These are phyloP conservation scores for Onychomys leucogaster DNA, from an alignment of 2,797 vertebrate genomes.

Conservation along the genomic window DNA sequence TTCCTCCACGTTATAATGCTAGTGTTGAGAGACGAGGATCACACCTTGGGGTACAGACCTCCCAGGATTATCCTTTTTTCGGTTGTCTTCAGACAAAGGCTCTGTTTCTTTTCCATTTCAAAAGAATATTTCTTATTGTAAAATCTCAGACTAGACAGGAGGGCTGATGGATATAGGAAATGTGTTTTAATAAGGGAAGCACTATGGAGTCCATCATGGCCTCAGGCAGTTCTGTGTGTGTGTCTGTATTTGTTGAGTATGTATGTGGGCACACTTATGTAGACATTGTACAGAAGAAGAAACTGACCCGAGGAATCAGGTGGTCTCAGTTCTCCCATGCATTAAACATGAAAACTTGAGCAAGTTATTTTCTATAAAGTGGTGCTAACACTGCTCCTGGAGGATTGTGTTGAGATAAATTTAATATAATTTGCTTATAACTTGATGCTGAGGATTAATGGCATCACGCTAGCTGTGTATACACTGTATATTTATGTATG, in stretches of 20 bases:
- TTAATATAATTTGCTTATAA: neutral
- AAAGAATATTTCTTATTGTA: constrained; percentile 74
- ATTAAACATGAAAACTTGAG: neutral
- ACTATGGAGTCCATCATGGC: neutral
- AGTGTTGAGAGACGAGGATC: constrained; percentile 69
- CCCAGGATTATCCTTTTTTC: constrained; percentile 52
- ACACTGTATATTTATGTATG: neutral
- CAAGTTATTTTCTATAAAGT: constrained; percentile 15
- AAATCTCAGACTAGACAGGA: constrained; percentile 52
- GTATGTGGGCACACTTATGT: neutral
- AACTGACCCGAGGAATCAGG: neutral
- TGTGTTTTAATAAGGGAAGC: constrained; percentile 55
- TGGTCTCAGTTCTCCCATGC: neutral
- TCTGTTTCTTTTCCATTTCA: constrained; percentile 69
- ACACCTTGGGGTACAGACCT: constrained; percentile 38
- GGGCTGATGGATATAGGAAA: neutral
- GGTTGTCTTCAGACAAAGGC: constrained; percentile 62
- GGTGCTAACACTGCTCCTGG: neutral
- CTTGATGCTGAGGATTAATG: neutral
- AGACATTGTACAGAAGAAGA: neutral
- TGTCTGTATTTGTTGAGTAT: neutral
- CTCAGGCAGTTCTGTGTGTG: neutral
- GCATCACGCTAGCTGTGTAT: neutral
- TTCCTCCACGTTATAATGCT: neutral
- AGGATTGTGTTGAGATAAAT: neutral